Evolutionary conservation across 2,888 invertebrate species (phyloP).

Genomic region (Drosophila prostipennis): DNA sequence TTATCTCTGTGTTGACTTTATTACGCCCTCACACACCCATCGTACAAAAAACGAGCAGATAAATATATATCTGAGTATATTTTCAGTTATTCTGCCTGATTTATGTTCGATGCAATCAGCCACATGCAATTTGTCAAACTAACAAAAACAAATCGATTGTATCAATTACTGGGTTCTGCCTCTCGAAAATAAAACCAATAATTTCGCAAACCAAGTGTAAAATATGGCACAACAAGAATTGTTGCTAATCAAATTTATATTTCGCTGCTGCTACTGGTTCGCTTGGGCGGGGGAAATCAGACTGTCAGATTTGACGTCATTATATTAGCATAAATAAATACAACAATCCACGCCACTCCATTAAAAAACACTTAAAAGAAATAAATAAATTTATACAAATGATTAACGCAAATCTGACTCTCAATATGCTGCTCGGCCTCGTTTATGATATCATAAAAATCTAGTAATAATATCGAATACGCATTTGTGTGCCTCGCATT

Average conservation of each 20-base stretch:
- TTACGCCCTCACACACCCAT: slow-evolving; percentile 39
- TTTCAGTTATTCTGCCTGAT: slow-evolving; percentile 24
- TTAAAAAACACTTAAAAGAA: slow-evolving; percentile 47
- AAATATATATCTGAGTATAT: slow-evolving; percentile 20
- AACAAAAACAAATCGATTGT: slow-evolving; percentile 27
- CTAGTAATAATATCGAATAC: slow-evolving; percentile 42
- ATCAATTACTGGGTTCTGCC: slow-evolving; percentile 19
- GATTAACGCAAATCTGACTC: slow-evolving; percentile 56
- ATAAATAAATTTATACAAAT: slow-evolving; percentile 63
- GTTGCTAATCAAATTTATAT: slow-evolving; percentile 65
- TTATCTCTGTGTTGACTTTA: slow-evolving; percentile 36
- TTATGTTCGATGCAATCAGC: slow-evolving; percentile 47
- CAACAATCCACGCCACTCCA: slow-evolving; percentile 44
- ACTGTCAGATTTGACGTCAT: slow-evolving; percentile 66
- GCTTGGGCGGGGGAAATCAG: slow-evolving; percentile 20
- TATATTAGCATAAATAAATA: slow-evolving; percentile 56
- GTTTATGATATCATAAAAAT: slow-evolving; percentile 58
- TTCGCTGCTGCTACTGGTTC: slow-evolving; percentile 17
- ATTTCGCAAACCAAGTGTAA: slow-evolving; percentile 38
- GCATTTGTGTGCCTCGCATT: slow-evolving; percentile 38
- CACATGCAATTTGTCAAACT: slow-evolving; percentile 47
- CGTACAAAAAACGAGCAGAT: slow-evolving; percentile 10
- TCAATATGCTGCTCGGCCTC: slow-evolving; percentile 29
- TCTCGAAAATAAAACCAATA: slow-evolving; percentile 17
- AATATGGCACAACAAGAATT: slow-evolving; percentile 45